These are phyloP conservation scores for Amblyjoppa fuscipennis DNA, from an alignment of 2,888 invertebrate genomes.

Conservation along the genomic window DNA sequence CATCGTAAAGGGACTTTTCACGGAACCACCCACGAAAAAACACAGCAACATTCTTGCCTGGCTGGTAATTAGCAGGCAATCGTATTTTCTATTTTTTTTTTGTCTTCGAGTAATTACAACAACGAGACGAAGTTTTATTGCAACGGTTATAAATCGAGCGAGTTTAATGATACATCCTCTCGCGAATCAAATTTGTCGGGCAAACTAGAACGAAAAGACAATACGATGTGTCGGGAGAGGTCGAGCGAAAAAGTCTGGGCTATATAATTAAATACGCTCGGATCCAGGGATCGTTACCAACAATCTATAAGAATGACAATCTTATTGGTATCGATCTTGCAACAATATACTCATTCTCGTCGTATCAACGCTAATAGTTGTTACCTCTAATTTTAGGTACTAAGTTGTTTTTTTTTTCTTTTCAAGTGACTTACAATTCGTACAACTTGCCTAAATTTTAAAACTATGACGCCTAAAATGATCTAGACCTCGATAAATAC, in stretches of 20 bases:
- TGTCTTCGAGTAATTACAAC: conserved; percentile 53
- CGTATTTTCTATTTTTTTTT: conserved; percentile 37
- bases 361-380: conserved; percentile 64
- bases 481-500: conserved; percentile 76
- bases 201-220: conserved; percentile 43
- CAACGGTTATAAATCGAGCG: neutral
- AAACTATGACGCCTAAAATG: conserved; percentile 84
- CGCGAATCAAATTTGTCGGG: conserved; percentile 30
- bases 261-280: conserved; percentile 15
- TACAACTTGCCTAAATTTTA: conserved; percentile 77
- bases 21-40: conserved; percentile 40
- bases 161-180: conserved; percentile 33
- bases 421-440: conserved; percentile 72
- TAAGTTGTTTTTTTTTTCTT: conserved; percentile 61
- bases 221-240: conserved; percentile 36
- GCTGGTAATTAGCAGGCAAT: conserved; percentile 42
- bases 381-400: conserved; percentile 70
- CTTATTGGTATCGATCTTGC: conserved; percentile 10
- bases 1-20: conserved; percentile 55
- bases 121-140: conserved; percentile 54
- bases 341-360: conserved; percentile 62
- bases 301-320: neutral
- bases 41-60: conserved; percentile 51
- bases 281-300: conserved; percentile 14
- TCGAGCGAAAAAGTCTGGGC: conserved; percentile 26